Evolutionary conservation across 2,888 invertebrate genomes (phyloP), one percentile per base, ranked within the genome.

Genomic region (Crossocerus cetratus): DNA sequence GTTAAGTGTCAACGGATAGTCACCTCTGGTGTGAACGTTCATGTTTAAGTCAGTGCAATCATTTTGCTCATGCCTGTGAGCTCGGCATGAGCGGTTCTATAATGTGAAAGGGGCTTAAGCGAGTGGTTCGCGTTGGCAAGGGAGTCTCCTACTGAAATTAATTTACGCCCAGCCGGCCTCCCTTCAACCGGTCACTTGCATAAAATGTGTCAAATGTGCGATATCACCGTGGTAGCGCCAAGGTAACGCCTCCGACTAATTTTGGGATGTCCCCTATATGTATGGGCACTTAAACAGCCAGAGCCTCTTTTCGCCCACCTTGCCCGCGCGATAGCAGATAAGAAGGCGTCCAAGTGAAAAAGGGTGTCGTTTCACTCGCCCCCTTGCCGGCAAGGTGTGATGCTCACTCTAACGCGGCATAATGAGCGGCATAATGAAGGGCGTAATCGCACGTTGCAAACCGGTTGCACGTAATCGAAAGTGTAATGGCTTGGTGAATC

Each of bases 261-360:
- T 32, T 32, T 32, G 32, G 32, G 32, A 11, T 32, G 32, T 32
- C 32, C 8, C 32, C n/a, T n/a, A n/a, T n/a, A n/a, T 32, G 11
- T 32, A 32, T 32, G 32, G 32, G 32, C 32, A 11, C 32, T 32
- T 32, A 32, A 32, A 32, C 8, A 32, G 32, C 32, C 32, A 32
- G 32, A n/a, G 32, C 58, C 20, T 22, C 65, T 65, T 54, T 62
- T 55, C 58, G 58, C 66, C 53, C 60, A 61, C 62, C 62, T 63
- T 62, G 71, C 66, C 66, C 59, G 21, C 69, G 65, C 69, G 80
- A 49, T 49, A 49, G 49, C 49, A 14, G 49, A 49, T 49, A 49
- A 49, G 49, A 49, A 49, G 16, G 2, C 5, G 2, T 16, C 49
- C 49, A n/a, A 49, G 8, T 32, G 32, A 32, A 3, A 32, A 32